phyloP scores from a whole-genome alignment of 2,888 invertebrate genomes.

The Rhagium mordax region DNA sequence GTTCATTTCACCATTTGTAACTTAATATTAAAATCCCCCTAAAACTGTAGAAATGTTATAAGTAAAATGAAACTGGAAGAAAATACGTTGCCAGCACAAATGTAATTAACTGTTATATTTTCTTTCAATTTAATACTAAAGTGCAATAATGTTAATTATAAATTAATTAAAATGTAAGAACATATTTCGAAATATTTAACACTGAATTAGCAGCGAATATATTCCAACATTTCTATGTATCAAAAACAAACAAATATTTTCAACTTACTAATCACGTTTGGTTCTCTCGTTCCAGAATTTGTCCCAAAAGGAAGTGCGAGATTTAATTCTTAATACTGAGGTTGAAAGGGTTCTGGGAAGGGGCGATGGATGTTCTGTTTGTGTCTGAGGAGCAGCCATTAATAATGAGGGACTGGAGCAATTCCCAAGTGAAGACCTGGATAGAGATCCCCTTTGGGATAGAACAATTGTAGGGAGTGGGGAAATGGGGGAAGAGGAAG shows the following conservation, averaged over 20 bases:
- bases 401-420: constrained; percentile 76
- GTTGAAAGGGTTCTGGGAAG: constrained; percentile 74
- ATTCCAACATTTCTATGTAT: neutral
- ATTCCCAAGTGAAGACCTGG: constrained; percentile 66
- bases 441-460: constrained; percentile 65
- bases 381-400: constrained; percentile 70
- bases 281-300: constrained; percentile 84
- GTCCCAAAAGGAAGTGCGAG: constrained; percentile 88
- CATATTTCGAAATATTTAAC: no score
- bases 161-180: neutral
- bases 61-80: no score
- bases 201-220: neutral
- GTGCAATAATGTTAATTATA: no score
- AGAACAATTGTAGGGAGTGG: constrained; percentile 48
- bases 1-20: no score
- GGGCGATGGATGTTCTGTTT: constrained; percentile 70
- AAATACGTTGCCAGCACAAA: no score
- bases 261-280: constrained; percentile 81
- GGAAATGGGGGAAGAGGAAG: constrained; percentile 61
- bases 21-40: no score
- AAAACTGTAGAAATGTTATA: no score
- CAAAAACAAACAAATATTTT: neutral
- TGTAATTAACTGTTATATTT: no score
- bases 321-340: constrained; percentile 84
- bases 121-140: no score